Evolutionary conservation across 2,888 invertebrate genomes (phyloP).

Genomic region (Scaptomyza parva): DNA sequence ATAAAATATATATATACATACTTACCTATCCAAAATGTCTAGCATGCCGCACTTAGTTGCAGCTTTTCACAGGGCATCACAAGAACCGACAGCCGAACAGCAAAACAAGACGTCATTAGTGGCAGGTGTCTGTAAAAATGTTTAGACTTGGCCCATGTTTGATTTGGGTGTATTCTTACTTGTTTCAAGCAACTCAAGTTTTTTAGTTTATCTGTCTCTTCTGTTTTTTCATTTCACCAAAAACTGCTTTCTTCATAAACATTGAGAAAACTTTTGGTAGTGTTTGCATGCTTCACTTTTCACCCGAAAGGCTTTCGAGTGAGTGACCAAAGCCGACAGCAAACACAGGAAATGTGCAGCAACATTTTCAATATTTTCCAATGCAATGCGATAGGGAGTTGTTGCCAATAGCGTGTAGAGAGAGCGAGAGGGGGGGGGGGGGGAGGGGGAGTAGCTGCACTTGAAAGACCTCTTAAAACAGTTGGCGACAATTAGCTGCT

Average conservation of each 20-base stretch:
- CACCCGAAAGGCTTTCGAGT: slow-evolving; percentile 13
- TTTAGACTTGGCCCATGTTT: slow-evolving; percentile 75
- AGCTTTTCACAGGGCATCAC: slow-evolving; percentile 17
- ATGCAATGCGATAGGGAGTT: slow-evolving; percentile 2
- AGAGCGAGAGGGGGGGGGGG: not conserved
- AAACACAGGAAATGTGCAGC: slow-evolving; percentile 72
- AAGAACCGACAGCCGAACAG: slow-evolving; percentile 44
- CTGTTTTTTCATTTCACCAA: slow-evolving; percentile 22
- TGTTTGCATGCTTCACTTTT: slow-evolving; percentile 41
- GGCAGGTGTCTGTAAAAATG: slow-evolving; percentile 81
- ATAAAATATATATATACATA: no score
- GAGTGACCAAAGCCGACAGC: slow-evolving; percentile 25
- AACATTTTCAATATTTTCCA: slow-evolving; percentile 50
- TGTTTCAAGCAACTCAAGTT: slow-evolving; percentile 32
- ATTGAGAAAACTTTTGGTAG: slow-evolving; percentile 46
- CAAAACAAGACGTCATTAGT: slow-evolving; percentile 77
- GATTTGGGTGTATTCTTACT: slow-evolving; percentile 69
- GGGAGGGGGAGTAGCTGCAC: not conserved
- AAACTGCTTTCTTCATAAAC: slow-evolving; percentile 70
- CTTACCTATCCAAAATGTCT: no score
- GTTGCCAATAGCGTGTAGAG: not conserved
- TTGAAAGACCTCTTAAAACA: slow-evolving; percentile 54
- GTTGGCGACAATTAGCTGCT: slow-evolving; percentile 68
- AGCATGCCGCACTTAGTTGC: slow-evolving; percentile 11
- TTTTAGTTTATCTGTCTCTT: slow-evolving; percentile 9